These are phyloP conservation scores for Yponomeuta cagnagella DNA, from an alignment of 2,888 invertebrate species.

Conservation along the genomic window DNA sequence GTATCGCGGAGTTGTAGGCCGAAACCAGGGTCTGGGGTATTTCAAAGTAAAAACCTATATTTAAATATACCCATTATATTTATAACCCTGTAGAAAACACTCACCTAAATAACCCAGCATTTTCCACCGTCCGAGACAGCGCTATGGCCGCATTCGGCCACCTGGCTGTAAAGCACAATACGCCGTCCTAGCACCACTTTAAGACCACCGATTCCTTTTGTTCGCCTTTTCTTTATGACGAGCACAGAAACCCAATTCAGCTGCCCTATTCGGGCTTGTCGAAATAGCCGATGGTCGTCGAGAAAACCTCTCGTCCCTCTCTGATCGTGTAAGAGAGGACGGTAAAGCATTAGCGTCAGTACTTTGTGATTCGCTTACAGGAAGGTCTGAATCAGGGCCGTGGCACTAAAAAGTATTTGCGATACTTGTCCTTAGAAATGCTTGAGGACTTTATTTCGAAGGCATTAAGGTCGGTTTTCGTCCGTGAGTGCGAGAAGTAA, in stretches of 20 bases:
- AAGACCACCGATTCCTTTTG: slow-evolving; percentile 9
- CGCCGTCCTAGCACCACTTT: slow-evolving; percentile 6
- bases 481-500: background rate
- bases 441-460: background rate
- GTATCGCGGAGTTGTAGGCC: no score
- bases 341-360: background rate
- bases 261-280: background rate
- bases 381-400: background rate
- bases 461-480: background rate
- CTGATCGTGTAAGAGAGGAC: background rate
- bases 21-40: no score
- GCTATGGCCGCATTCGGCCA: background rate
- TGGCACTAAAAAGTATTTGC: background rate
- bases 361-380: background rate
- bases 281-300: no score
- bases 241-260: slow-evolving; percentile 5
- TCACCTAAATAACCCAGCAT: background rate
- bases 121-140: background rate
- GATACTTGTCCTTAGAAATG: background rate
- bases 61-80: no score
- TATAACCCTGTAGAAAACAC: background rate
- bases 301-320: no score
- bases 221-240: slow-evolving; percentile 1
- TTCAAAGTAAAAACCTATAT: no score
- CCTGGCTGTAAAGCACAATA: slow-evolving; percentile 2